Evolutionary conservation across 2,888 invertebrate species (phyloP), one percentile per base, ranked within the genome.

Genomic region (Chymomyza fuscimana): DNA sequence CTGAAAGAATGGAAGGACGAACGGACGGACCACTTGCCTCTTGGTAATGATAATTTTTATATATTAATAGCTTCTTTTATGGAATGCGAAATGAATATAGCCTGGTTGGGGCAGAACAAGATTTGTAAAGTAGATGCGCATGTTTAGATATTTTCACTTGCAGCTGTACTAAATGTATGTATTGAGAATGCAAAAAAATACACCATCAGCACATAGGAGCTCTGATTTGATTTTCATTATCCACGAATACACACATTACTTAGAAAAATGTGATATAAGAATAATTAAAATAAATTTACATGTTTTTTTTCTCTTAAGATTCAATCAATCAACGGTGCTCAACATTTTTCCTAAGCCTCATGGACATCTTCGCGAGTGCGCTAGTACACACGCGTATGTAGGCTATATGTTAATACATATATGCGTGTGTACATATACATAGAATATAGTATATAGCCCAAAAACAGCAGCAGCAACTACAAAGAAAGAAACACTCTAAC

Each of bases 231-330:
- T 46, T 46, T 46, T 46, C 40, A 46, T 46, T 46, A 46, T 46
- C 40, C 12, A 10, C 70, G 79, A 71, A 74, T 82, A 32, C 32
- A 32, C 1, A 32, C 32, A 32, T 25, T 82, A 82, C 86, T 81
- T 74, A 66, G 69, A 81, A 77, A 79, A 76, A 81, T 82, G 79
- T 82, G 76, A 81, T 86, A 82, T 78, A 73, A 79, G 78, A 75
- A 79, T 78, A 72, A 76, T 77, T 73, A 70, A 73, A 76, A 82
- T 81, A 85, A 85, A 85, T 85, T 87, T 85, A 83, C 87, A 85
- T 85, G 68, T 65, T 73, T 67, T 83, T 80, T 78, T 77, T 32
- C 32, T 32, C 32, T 10, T 56, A 62, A 61, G 63, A 75, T 65
- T 72, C 75, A 75, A 72, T 82, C 82, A 84, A 84, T 84, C 86